These are phyloP conservation scores for Spea bombifrons DNA, from an alignment of 2,113 vertebrate genomes.

Conservation along the genomic window DNA sequence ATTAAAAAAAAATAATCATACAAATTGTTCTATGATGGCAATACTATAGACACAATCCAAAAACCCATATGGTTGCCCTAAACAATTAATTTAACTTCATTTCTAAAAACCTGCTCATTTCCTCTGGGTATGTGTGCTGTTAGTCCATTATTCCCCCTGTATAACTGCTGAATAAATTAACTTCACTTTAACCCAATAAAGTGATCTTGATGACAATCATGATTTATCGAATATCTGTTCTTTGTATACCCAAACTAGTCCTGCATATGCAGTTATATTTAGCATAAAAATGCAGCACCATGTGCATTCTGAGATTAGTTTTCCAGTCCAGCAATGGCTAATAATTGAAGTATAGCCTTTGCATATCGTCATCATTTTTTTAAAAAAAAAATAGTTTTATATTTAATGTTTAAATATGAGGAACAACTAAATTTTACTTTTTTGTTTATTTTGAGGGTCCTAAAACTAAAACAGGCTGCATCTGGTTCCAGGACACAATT, in stretches of 20 bases:
- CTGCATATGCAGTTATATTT: neutral
- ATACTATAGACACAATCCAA: neutral
- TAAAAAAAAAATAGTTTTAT: neutral
- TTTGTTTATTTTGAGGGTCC: too few relatives aligned
- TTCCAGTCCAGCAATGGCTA: too few relatives aligned
- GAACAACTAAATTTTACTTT: too few relatives aligned
- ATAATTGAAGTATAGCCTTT: neutral
- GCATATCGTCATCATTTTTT: neutral
- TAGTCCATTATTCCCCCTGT: neutral
- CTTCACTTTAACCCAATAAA: neutral
- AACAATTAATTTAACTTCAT: constrained; percentile 12
- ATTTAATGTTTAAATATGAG: too few relatives aligned
- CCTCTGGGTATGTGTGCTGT: neutral
- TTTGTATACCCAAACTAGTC: neutral
- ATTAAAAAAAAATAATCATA: too few relatives aligned
- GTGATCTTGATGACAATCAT: neutral
- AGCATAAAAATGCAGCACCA: too few relatives aligned
- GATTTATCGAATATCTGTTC: neutral
- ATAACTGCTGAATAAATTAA: neutral
- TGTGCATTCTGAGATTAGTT: too few relatives aligned
- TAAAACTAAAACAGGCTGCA: too few relatives aligned
- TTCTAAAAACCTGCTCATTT: neutral
- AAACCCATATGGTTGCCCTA: neutral
- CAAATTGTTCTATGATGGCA: neutral
- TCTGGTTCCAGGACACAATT: too few relatives aligned